These are phyloP conservation scores for Coccyzus lansbergi DNA, from an alignment of 2,797 vertebrate genomes.

Conservation along the genomic window DNA sequence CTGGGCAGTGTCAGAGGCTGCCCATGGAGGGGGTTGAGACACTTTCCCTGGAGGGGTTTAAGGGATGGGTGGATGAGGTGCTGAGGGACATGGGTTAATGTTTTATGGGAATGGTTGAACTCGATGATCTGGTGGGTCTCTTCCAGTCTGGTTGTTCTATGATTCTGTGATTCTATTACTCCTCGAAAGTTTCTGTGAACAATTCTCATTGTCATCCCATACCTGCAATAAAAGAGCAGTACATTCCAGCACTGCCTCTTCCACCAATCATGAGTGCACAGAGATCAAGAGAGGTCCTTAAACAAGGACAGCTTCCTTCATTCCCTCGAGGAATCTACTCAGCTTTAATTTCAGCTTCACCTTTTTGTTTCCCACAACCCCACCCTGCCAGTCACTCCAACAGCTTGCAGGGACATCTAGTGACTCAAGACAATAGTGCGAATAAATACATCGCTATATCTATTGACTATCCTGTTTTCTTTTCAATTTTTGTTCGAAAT, in stretches of 20 bases:
- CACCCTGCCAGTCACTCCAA: background rate
- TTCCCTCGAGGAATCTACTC: background rate
- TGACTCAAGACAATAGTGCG: background rate
- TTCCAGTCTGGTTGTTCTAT: too few species aligned
- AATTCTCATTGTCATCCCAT: background rate
- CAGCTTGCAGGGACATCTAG: slow-evolving; percentile 66
- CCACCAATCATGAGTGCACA: background rate
- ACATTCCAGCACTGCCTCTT: background rate
- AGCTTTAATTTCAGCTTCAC: background rate
- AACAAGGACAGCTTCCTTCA: background rate
- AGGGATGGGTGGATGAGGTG: too few species aligned
- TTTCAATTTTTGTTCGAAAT: too few species aligned
- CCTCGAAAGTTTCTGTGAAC: background rate
- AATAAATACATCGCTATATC: accelerated
- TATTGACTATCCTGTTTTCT: accelerated
- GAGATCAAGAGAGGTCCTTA: background rate
- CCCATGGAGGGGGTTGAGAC: too few species aligned
- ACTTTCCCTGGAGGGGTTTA: too few species aligned
- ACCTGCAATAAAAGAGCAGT: background rate
- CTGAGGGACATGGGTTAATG: too few species aligned
- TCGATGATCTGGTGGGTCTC: too few species aligned
- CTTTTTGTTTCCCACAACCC: background rate
- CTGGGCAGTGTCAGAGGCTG: too few species aligned
- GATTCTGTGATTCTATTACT: too few species aligned
- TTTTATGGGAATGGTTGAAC: too few species aligned